These are phyloP conservation scores for Pandemis heparana DNA, from an alignment of 2,888 invertebrate genomes.

Conservation along the genomic window DNA sequence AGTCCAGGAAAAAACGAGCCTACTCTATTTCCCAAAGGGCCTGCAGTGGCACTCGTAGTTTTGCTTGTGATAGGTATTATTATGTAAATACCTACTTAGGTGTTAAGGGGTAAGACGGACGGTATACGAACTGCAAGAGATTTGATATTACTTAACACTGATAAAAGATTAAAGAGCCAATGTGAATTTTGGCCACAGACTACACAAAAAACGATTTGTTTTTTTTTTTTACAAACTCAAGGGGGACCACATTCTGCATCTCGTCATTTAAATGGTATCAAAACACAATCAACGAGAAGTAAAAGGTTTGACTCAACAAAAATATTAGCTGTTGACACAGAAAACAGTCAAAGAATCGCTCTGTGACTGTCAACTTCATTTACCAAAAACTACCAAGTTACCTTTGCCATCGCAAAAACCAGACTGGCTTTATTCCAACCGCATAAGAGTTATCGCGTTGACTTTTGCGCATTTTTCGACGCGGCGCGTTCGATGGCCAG, in stretches of 20 bases:
- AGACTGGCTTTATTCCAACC: background rate
- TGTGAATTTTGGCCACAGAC: no score
- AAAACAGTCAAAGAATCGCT: conserved; percentile 57
- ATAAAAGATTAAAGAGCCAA: no score
- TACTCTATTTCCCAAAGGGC: no score
- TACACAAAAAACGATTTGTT: no score
- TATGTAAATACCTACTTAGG: no score
- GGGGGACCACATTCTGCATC: conserved; percentile 9
- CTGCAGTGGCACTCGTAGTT: no score
- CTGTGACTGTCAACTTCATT: conserved; percentile 44
- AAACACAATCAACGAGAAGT: conserved; percentile 69
- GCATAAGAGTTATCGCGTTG: conserved; percentile 5
- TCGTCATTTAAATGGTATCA: conserved; percentile 59
- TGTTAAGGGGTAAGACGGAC: no score
- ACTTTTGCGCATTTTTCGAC: background rate
- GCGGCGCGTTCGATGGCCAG: conserved; percentile 41
- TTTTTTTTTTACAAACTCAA: background rate
- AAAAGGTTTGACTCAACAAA: conserved; percentile 52
- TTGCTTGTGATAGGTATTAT: no score
- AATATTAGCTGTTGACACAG: conserved; percentile 59
- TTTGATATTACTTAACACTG: no score
- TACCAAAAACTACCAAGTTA: conserved; percentile 20
- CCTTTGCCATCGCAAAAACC: conserved; percentile 4
- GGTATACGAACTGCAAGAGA: no score
- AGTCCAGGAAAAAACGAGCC: no score